Evolutionary conservation across 2,888 invertebrate species (phyloP).

Genomic region (Julus scandinavius): DNA sequence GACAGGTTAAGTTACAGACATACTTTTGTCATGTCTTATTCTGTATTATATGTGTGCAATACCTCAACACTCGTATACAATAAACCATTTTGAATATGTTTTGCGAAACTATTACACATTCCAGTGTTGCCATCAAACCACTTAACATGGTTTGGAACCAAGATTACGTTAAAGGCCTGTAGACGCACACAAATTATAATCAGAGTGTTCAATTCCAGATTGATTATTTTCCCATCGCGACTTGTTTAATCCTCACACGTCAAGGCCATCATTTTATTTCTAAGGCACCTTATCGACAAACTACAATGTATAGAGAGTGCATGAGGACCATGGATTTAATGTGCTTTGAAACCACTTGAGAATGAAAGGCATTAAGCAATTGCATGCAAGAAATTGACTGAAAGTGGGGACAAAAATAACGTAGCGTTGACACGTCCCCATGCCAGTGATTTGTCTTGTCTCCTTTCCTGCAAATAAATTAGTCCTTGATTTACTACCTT

Average conservation of each 20-base stretch:
- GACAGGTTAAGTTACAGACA: too few species aligned
- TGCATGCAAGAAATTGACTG: constrained; percentile 38
- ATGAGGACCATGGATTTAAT: constrained; percentile 38
- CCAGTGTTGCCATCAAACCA: background rate
- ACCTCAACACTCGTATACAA: too few species aligned
- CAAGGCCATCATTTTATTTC: constrained; percentile 14
- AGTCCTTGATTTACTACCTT: constrained; percentile 26
- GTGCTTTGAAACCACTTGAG: constrained; percentile 29
- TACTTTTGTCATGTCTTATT: too few species aligned
- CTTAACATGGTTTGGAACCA: background rate
- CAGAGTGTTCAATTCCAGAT: background rate
- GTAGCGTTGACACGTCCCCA: constrained; percentile 34
- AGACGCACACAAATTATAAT: background rate
- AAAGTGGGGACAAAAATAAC: constrained; percentile 15
- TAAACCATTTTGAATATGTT: background rate
- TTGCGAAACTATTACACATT: background rate
- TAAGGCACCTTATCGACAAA: background rate
- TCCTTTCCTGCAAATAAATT: constrained; percentile 35
- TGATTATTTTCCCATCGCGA: constrained; percentile 22
- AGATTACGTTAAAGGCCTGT: background rate
- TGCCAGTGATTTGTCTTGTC: constrained; percentile 42
- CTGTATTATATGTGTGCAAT: too few species aligned
- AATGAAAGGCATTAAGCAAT: constrained; percentile 39
- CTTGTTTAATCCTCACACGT: constrained; percentile 7
- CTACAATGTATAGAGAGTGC: too few species aligned